Evolutionary conservation across 2,797 vertebrate species (phyloP), one percentile per base, ranked within the genome.

Genomic region (Arrhamphus sclerolepis): DNA sequence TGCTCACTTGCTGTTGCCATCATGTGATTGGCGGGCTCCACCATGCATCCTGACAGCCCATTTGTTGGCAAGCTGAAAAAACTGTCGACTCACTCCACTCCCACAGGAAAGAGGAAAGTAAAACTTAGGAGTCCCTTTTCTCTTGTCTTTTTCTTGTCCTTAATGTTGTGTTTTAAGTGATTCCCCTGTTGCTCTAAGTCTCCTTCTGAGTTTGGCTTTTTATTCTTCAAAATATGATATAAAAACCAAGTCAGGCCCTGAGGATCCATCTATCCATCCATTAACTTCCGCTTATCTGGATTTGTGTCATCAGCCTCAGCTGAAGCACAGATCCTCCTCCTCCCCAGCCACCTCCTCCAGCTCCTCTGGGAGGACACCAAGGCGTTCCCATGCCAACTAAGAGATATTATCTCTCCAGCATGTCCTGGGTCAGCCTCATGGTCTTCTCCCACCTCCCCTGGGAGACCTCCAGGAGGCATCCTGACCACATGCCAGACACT

Each of bases 1-100:
- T 1, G 2, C 62, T 70, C 51, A 10, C 26, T 57, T 60, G 40
- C 42, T 57, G 51, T 28, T 7, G 34, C 39, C 54, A n/a, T 61
- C 51, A 19, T 52, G 48, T 88, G 84, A 87, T 70, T 81, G 79
- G 71, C 79, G 7, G 64, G 42, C 46, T 59, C 14, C 62, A 20
- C 54, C 68, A 83, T 81, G 48, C 13, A 5, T 56, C 62, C 63
- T 72, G 82, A 82, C 82, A 75, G 61, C 20, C 56, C 0, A 61
- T 75, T 77, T 81, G 72, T 78, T 60, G 43, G 34, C n/a, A 2
- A 75, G 39, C 22, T 51, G 46, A 50, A 38, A n/a, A 80, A 69
- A n/a, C 64, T 59, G 70, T 84, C 75, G 75, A 66, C 60, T 74
- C 18, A 40, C 63, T 42, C 21, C 34, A 16, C 19, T 22, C 54